These are phyloP conservation scores for Rhodeus uyekii DNA, from an alignment of 2,797 vertebrate genomes.

Conservation along the genomic window DNA sequence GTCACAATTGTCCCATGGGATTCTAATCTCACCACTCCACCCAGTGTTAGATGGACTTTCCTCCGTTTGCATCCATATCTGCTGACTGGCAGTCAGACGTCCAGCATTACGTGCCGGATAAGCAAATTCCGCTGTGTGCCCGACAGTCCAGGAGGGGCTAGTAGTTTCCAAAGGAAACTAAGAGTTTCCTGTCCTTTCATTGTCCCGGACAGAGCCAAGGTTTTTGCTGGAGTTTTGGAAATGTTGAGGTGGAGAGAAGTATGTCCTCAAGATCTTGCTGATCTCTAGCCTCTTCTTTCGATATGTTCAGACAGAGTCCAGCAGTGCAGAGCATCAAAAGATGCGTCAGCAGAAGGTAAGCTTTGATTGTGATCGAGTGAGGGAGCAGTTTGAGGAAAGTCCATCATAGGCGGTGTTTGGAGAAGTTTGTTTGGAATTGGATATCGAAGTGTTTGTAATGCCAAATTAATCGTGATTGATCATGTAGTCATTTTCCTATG, in stretches of 20 bases:
- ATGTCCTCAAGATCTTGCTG: constrained; percentile 46
- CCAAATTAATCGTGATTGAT: no score
- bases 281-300: constrained; percentile 47
- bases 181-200: constrained; percentile 56
- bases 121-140: constrained; percentile 40
- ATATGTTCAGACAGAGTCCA: constrained; percentile 60
- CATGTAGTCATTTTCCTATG: neutral
- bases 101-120: neutral
- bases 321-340: constrained; percentile 45
- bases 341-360: constrained; percentile 54
- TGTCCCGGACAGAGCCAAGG: constrained; percentile 42
- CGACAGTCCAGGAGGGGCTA: constrained; percentile 33
- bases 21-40: constrained; percentile 49
- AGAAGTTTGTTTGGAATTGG: neutral
- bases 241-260: neutral
- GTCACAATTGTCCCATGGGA: constrained; percentile 12
- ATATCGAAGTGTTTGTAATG: neutral
- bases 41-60: constrained; percentile 29
- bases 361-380: neutral
- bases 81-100: constrained; percentile 23
- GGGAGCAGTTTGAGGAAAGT: neutral
- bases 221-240: constrained; percentile 33
- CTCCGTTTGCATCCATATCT: constrained; percentile 19
- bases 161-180: constrained; percentile 58
- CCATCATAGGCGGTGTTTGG: neutral